A percentile compares a stretch with the other conserved stretches of the same genome.
These are phyloP conservation scores for Acrossocheilus fasciatus DNA, from an alignment of 2,797 vertebrate species.

Conservation along the genomic window DNA sequence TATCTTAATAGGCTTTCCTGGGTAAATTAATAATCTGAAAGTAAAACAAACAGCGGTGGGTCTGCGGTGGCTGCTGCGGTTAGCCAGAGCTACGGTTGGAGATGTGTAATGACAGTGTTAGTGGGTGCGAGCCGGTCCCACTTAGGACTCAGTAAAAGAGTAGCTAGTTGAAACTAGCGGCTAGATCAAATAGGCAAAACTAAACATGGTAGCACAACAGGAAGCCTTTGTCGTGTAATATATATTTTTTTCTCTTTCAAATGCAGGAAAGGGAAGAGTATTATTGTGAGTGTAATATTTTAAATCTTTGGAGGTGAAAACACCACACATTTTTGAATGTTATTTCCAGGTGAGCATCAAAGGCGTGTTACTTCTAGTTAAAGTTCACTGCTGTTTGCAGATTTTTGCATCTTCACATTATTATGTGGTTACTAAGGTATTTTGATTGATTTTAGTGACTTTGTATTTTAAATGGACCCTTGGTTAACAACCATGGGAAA, in stretches of 20 bases:
- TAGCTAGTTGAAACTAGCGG: constrained; percentile 34
- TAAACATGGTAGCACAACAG: constrained; percentile 26
- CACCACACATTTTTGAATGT: neutral
- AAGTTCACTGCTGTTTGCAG: neutral
- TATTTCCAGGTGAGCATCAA: constrained; percentile 11
- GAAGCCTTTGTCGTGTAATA: constrained; percentile 1
- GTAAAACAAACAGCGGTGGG: constrained; percentile 75
- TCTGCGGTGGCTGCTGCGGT: constrained; percentile 55
- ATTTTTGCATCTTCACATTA: neutral
- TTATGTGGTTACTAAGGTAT: neutral
- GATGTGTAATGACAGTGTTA: constrained; percentile 49
- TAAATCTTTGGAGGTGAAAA: neutral
- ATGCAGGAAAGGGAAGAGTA: neutral
- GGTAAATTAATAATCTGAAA: constrained; percentile 79
- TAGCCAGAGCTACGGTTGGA: constrained; percentile 61
- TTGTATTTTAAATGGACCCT: neutral
- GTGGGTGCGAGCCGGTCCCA: constrained; percentile 42
- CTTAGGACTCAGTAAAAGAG: constrained; percentile 22
- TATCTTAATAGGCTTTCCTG: constrained; percentile 80
- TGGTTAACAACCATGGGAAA: neutral
- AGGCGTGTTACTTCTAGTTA: neutral
- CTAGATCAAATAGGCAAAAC: constrained; percentile 32
- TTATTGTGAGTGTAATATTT: constrained; percentile 12
- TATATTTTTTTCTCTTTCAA: constrained; percentile 9
- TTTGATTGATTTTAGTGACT: neutral